Base-by-base conservation (phyloP, 2,888 invertebrate genomes). In the Drosophila kambysellisi region DNA sequence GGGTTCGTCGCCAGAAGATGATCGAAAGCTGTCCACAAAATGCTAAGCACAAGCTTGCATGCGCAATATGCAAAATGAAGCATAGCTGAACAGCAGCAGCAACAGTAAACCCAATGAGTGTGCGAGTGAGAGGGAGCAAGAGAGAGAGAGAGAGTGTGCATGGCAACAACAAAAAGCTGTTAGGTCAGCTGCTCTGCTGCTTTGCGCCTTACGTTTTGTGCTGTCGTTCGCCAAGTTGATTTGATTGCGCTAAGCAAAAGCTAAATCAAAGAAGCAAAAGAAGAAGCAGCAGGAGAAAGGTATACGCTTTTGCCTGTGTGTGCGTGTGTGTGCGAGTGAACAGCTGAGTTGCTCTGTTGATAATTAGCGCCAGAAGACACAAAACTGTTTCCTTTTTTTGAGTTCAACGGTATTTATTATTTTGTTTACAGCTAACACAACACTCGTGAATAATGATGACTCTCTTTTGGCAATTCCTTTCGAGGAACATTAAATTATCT, bases 31-130 rank as follows among this genome's bases (percentile, higher is more conserved):
- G 74, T 71, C 69, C 54, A 52, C 61, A 30, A 11, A 43, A 43
- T 25, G 68, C 81, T 50, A 25, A 74, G 81, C 69, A 48, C 83
- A 81, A 81, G 71, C 78, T 83, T 81, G 83, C 71, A 81, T 81
- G 81, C 81, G 81, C 81, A 81, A 81, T 63, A 76, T 67, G 53
- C 48, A 66, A 60, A 56, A 48, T 43, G 50, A 50, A 17, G 37
- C 12, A 15, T 20, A 30, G 56, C 48, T n/a, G n/a, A 39, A 15
- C 41, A 30, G n/a, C 15, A 32, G 33, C 39, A 37, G 25, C 25
- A 25, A 25, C 25, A 25, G 35, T 9, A 37, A 37, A 46, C 20
- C 17, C 20, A 56, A 56, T 51, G 59, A 59, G 29, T 33, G 32
- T 64, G 59, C 59, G 7, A 59, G 39, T 30, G 30, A 69, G 33